A percentile compares a stretch with the other conserved stretches of the same genome.
phyloP scores from a whole-genome alignment of 2,888 invertebrate species.

The Nomada ruficornis region DNA sequence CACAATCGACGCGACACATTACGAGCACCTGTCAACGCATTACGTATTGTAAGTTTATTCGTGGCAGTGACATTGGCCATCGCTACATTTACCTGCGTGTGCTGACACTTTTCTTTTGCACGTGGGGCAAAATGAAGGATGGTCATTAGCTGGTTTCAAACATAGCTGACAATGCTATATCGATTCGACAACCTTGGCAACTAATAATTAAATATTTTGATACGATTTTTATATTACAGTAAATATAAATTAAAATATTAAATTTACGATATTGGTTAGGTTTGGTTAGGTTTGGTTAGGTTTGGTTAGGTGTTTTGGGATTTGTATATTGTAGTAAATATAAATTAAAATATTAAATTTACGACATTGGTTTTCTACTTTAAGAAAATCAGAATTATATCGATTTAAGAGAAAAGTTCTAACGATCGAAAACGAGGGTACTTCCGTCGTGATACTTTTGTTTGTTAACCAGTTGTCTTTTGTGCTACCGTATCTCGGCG shows the following conservation, averaged over 20 bases:
- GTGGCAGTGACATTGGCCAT: conserved; percentile 62
- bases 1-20: conserved; percentile 46
- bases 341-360: no score
- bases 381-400: no score
- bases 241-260: no score
- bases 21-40: conserved; percentile 44
- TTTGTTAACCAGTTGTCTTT: not conserved
- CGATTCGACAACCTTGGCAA: no score
- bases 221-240: no score
- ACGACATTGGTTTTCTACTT: no score
- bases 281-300: no score
- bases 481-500: not conserved
- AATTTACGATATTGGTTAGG: no score
- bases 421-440: not conserved
- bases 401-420: not conserved
- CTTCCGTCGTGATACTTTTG: not conserved
- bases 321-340: no score
- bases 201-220: no score
- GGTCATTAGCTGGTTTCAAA: not conserved
- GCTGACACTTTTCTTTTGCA: conserved; percentile 20
- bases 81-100: conserved; percentile 13
- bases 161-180: not conserved
- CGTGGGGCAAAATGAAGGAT: conserved; percentile 18
- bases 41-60: conserved; percentile 62
- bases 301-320: no score